Evolutionary conservation across 2,113 vertebrate genomes (phyloP).

Genomic region (Lipophrys pholis): DNA sequence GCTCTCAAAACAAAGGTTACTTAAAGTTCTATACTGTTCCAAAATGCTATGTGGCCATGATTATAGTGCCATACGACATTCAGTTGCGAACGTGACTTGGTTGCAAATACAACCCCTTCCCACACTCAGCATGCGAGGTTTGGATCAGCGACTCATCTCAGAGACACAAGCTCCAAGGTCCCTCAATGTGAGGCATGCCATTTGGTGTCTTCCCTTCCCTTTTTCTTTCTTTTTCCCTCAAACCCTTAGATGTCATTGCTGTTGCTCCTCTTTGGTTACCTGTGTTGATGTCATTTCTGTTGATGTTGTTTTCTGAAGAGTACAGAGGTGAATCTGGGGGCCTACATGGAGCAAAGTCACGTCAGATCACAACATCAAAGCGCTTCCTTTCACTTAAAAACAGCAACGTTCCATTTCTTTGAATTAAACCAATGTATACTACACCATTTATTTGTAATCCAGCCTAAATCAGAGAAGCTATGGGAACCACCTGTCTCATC

Average conservation of each 20-base stretch:
- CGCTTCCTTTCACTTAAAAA: conserved; percentile 15
- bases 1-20: background rate
- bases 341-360: conserved; percentile 31
- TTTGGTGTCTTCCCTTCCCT: conserved; percentile 42
- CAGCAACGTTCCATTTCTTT: background rate
- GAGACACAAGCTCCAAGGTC: conserved; percentile 77
- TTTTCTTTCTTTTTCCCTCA: conserved; percentile 10
- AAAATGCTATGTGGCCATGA: conserved; percentile 27
- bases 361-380: background rate
- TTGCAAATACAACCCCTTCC: conserved; percentile 43
- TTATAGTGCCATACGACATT: conserved; percentile 63
- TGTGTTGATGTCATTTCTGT: conserved; percentile 23
- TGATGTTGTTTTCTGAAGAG: conserved; percentile 18
- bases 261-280: conserved; percentile 38
- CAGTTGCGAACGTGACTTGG: conserved; percentile 61
- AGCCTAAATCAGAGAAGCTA: background rate
- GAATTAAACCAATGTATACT: background rate
- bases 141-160: conserved; percentile 73
- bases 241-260: conserved; percentile 43
- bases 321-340: conserved; percentile 15
- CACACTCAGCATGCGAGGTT: conserved; percentile 62
- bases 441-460: background rate
- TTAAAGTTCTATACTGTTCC: background rate
- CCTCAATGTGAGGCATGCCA: conserved; percentile 73
- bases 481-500: background rate